Base-by-base conservation (phyloP, 23 tunicate species). In the Corella eumyota region DNA sequence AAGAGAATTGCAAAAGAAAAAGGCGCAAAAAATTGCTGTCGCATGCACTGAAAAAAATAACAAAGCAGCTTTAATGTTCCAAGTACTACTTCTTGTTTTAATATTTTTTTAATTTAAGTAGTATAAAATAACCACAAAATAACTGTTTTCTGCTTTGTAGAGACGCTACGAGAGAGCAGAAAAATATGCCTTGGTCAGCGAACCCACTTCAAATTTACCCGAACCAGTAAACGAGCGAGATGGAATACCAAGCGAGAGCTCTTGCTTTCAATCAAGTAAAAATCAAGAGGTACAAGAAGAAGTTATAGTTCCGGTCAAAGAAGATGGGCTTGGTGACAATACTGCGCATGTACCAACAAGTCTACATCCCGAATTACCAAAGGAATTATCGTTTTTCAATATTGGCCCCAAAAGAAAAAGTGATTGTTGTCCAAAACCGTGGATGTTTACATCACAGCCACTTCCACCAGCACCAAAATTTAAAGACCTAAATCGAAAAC, bases 21-120 rank as follows among this genome's bases (percentile, higher is more conserved):
- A 61, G 36, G 78, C 78, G 25, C 32, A 72, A 2, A 20, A 50
- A 37, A 61, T 72, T 3, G 78, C 78, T 1, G 34, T 45, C 4
- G 78, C 68, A 6, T 72, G 78, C 50, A 25, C 36, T 20, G 38
- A 35, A 3, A 55, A 55, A 30, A 49, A 61, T 23, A 72, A 61
- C 35, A 72, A 72, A 48, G 78, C 78, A 1, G 68, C 78, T 1
- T 23, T 61, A 21, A 72, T 72, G 78, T 72, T 72, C 24, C 78
- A 72, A 40, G 78, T 72, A 30, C 45, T 56, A 36, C n/a, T 6
- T 3, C 15, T 9, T 62, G 19, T 17, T 25, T 27, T 52, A 17
- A 23, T 52, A 40, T 9, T 40, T 11, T 40, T 11, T 40, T 11
- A 40, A 11, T 40, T 40, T 40, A 9, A 9, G 11, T n/a, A n/a